phyloP scores from a whole-genome alignment of 2,888 invertebrate genomes.

The Ochropleura leucogaster region DNA sequence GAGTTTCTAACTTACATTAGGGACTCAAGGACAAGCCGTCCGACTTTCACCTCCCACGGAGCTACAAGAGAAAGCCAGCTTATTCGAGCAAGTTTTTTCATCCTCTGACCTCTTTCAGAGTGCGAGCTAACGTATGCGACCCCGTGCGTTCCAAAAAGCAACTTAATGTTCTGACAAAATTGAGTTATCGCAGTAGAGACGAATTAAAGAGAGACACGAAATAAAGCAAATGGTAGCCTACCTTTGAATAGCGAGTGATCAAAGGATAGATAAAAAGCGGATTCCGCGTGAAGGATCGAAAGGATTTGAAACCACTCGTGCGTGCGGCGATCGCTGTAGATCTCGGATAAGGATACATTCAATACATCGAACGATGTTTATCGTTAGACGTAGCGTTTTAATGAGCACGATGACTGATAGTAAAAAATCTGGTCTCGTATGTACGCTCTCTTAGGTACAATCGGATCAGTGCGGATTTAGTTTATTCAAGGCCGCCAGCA shows the following conservation, averaged over 20 bases:
- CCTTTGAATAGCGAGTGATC: constrained; percentile 73
- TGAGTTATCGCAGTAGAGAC: constrained; percentile 30
- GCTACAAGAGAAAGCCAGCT: constrained; percentile 80
- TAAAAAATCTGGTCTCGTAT: constrained; percentile 57
- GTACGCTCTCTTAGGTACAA: constrained; percentile 47
- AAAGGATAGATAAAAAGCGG: constrained; percentile 78
- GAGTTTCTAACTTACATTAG: constrained; percentile 74
- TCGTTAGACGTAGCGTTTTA: constrained; percentile 66
- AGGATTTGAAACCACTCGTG: constrained; percentile 77
- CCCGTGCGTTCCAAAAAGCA: constrained; percentile 34
- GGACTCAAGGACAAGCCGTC: constrained; percentile 81
- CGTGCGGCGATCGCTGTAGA: constrained; percentile 71
- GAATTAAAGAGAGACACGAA: constrained; percentile 48
- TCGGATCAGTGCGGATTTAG: constrained; percentile 59
- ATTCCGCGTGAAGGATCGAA: constrained; percentile 74
- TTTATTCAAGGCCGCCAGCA: constrained; percentile 63
- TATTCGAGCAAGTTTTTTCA: constrained; percentile 75
- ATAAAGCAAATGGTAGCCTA: constrained; percentile 64
- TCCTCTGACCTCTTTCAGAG: constrained; percentile 74
- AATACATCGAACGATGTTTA: constrained; percentile 73
- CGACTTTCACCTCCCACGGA: constrained; percentile 86
- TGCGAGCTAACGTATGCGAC: constrained; percentile 59
- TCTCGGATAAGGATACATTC: constrained; percentile 75
- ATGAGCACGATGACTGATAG: constrained; percentile 61
- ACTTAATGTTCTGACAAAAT: constrained; percentile 33